These are phyloP conservation scores for Chrysocyon brachyurus DNA, from an alignment of 2,797 vertebrate species.

Conservation along the genomic window DNA sequence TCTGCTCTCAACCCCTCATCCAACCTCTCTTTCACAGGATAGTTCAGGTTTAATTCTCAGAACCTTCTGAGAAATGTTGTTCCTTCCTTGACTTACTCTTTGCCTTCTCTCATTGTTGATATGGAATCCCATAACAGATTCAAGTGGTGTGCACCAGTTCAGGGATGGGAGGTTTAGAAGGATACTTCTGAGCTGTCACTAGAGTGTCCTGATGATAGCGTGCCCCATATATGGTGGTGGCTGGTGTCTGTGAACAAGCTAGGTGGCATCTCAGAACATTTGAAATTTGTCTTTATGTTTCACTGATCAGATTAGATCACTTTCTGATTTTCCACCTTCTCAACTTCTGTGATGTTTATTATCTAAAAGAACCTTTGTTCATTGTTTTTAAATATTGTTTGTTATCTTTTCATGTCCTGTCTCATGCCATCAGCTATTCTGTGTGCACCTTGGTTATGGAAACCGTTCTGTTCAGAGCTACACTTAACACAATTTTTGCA, in stretches of 20 bases:
- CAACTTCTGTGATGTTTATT: background rate
- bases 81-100: background rate
- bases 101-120: background rate
- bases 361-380: background rate
- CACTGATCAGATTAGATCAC: background rate
- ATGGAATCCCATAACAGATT: background rate
- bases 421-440: background rate
- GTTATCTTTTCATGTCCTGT: background rate
- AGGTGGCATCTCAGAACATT: background rate
- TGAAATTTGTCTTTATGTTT: background rate
- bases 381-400: background rate
- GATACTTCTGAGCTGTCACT: background rate
- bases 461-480: background rate
- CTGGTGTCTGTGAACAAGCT: background rate
- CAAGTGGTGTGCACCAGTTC: background rate
- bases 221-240: background rate
- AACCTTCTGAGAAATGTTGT: background rate
- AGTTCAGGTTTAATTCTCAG: background rate
- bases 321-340: background rate
- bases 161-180: background rate
- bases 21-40: background rate
- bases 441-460: background rate
- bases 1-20: background rate
- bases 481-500: background rate
- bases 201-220: background rate